Percentiles rank a stretch among this genome's conserved stretches.
These are phyloP conservation scores for Melanotaenia parkinsoni DNA, from an alignment of 2,797 vertebrate genomes.

Conservation along the genomic window DNA sequence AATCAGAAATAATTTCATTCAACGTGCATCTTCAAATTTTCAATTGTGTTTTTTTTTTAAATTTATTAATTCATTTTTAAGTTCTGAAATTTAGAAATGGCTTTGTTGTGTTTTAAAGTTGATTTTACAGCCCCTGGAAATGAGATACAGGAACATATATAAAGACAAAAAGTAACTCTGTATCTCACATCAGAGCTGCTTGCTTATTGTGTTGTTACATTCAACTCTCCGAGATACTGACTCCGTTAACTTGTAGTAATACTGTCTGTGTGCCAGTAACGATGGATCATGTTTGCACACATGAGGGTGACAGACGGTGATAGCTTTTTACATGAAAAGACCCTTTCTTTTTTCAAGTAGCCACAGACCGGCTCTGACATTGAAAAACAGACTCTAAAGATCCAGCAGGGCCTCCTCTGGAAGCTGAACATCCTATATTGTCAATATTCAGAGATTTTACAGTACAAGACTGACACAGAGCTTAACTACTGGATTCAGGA, in stretches of 20 bases:
- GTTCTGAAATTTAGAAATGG: slow-evolving; percentile 39
- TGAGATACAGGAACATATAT: neutral
- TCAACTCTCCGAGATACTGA: slow-evolving; percentile 58
- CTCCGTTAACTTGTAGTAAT: slow-evolving; percentile 52
- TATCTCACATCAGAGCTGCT: slow-evolving; percentile 30
- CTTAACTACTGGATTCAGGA: slow-evolving; percentile 74
- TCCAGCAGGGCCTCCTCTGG: slow-evolving; percentile 39
- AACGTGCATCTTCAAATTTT: slow-evolving; percentile 33
- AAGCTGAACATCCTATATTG: slow-evolving; percentile 45
- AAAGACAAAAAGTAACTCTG: slow-evolving; percentile 24
- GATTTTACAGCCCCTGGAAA: slow-evolving; percentile 14
- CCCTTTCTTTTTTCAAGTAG: slow-evolving; percentile 47
- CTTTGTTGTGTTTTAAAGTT: slow-evolving; percentile 43
- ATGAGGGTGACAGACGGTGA: slow-evolving; percentile 43
- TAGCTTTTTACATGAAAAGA: slow-evolving; percentile 39
- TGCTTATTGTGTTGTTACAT: slow-evolving; percentile 60
- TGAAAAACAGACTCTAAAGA: slow-evolving; percentile 32
- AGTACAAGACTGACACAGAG: slow-evolving; percentile 67
- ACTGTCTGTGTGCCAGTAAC: slow-evolving; percentile 47
- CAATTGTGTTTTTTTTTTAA: neutral
- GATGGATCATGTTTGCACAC: slow-evolving; percentile 24
- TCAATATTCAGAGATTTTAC: slow-evolving; percentile 60
- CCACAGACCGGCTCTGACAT: slow-evolving; percentile 50
- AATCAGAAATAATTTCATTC: slow-evolving; percentile 55
- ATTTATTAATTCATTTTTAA: neutral